Evolutionary conservation across 2,888 invertebrate species (phyloP).

Genomic region (Tetranychus truncatus): DNA sequence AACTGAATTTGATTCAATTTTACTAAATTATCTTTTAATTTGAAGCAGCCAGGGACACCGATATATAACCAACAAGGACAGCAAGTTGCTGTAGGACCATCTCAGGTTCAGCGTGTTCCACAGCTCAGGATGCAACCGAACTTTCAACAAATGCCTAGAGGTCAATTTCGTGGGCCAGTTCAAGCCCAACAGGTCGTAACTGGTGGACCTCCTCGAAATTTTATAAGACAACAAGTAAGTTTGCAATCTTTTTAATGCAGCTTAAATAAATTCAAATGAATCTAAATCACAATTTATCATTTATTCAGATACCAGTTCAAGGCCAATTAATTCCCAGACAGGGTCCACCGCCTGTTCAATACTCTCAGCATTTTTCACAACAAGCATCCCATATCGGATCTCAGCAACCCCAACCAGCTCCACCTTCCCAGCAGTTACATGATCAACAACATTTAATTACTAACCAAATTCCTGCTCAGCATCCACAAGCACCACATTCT

Average conservation of each 20-base stretch:
- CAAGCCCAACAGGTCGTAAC: not conserved
- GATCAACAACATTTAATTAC: not conserved
- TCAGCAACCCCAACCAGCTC: slow-evolving; percentile 12
- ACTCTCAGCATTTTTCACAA: not conserved
- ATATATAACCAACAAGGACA: slow-evolving; percentile 7
- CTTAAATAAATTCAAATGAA: not conserved
- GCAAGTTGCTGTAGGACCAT: not conserved
- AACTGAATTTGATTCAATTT: not conserved
- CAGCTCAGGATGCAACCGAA: slow-evolving; percentile 12
- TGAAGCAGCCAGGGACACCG: not conserved
- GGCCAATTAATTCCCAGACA: slow-evolving; percentile 8
- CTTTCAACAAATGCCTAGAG: slow-evolving; percentile 8
- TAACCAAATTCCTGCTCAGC: not conserved
- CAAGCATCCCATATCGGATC: slow-evolving; percentile 13
- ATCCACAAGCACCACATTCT: not conserved
- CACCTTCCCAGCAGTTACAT: not conserved
- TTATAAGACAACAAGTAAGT: not conserved
- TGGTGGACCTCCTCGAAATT: not conserved
- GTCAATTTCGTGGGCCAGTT: slow-evolving; percentile 5
- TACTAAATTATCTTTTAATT: not conserved
- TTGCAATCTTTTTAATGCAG: not conserved
- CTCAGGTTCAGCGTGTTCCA: slow-evolving; percentile 11
- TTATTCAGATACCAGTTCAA: slow-evolving; percentile 9
- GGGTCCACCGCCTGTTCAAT: not conserved
- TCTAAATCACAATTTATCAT: not conserved